Evolutionary conservation across 2,113 vertebrate species (phyloP), one percentile per base, ranked within the genome.

Genomic region (Thymallus thymallus): DNA sequence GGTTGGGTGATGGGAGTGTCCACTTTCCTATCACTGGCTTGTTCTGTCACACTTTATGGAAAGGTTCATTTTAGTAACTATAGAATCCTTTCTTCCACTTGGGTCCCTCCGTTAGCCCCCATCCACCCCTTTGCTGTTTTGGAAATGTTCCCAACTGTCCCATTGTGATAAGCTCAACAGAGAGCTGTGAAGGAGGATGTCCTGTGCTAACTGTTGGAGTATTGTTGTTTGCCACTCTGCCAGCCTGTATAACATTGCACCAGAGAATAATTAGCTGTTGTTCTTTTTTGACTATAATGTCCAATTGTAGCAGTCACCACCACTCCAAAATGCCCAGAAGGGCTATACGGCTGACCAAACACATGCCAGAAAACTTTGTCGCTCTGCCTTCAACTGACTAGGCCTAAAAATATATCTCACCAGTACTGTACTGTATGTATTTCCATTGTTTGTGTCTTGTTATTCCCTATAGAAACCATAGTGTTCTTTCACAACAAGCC

Each of bases 101-200:
- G n/a, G 69, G 65, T 73, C 77, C 60, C 69, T 16, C 46, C 48
- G 46, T 51, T 67, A 35, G 30, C 76, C 46, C 0, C 76, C 79
- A 72, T 79, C 81, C 72, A 9, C 82, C 76, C 81, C 62, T 60
- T 70, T 30, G 55, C 81, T 41, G 35, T 10, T 68, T 84, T 88
- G 84, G 90, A 88, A 84, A 67, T 61, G 71, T 41, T 88, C 82
- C 86, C 69, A 48, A 84, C 80, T 51, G 35, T 87, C 85, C 85
- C 78, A 82, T 83, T 87, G 84, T 85, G 88, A 85, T 79, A 78
- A 87, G 81, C 84, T 68, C 72, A 86, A 75, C 75, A 78, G 9
- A 76, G 82, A 82, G 76, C 83, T 81, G 71, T 80, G 22, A 78
- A 82, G 76, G 75, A 82, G 76, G 77, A 82, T 75, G 75, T 76